These are phyloP conservation scores for Onychorhynchus coronatus DNA, from an alignment of 2,113 vertebrate genomes.

Conservation along the genomic window DNA sequence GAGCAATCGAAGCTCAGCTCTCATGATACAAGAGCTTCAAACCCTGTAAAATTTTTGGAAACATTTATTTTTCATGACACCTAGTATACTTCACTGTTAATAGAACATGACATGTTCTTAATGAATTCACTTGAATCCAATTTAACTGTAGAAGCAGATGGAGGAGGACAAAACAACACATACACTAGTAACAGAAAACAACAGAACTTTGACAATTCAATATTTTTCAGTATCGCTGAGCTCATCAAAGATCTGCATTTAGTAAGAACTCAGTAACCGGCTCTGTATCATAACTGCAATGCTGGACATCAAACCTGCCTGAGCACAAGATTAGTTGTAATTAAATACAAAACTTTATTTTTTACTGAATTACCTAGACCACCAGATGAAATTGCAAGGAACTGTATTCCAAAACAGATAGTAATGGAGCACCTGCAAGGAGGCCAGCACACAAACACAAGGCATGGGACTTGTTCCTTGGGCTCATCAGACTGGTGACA, in stretches of 20 bases:
- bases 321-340: neutral
- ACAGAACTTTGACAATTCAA: neutral
- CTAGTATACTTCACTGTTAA: neutral
- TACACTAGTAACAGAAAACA: neutral
- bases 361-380: neutral
- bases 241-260: neutral
- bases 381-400: neutral
- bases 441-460: neutral
- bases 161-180: neutral
- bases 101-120: neutral
- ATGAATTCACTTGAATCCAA: conserved; percentile 22
- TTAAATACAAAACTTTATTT: neutral
- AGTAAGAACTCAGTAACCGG: neutral
- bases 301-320: neutral
- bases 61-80: neutral
- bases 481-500: neutral
- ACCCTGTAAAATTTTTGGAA: neutral
- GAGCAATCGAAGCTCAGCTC: neutral
- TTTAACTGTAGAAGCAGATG: conserved; percentile 9
- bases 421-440: neutral
- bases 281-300: neutral
- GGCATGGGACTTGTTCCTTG: neutral
- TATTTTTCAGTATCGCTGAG: neutral
- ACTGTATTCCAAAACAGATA: neutral
- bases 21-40: neutral